Percentiles rank a stretch among this genome's conserved stretches.
These are phyloP conservation scores for Platyrinchus mystaceus DNA, from an alignment of 2,797 vertebrate genomes.

Conservation along the genomic window DNA sequence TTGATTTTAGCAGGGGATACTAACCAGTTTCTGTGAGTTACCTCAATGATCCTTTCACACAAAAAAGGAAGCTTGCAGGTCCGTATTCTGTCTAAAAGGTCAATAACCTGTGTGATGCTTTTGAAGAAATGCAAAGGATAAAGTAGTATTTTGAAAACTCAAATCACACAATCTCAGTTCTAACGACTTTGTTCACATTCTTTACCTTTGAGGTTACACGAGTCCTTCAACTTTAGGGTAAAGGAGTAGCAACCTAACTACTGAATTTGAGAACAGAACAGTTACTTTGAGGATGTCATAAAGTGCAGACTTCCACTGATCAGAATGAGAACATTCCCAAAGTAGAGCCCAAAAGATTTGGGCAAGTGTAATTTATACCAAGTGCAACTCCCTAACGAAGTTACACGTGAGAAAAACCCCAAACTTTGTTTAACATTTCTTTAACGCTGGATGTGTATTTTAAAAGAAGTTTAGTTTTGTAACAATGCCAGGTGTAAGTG, in stretches of 20 bases:
- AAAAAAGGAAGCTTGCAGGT: conserved; percentile 76
- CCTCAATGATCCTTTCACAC: conserved; percentile 86
- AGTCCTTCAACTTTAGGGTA: not conserved
- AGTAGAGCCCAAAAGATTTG: not conserved
- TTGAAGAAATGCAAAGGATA: conserved; percentile 54
- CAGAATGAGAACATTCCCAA: not conserved
- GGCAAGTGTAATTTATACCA: not conserved
- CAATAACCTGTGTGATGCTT: conserved; percentile 90
- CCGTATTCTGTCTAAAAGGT: conserved; percentile 85
- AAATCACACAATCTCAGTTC: not conserved
- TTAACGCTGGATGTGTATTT: not conserved
- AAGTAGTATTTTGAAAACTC: not conserved
- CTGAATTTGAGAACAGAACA: not conserved
- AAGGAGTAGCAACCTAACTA: not conserved
- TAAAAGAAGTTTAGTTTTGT: not conserved
- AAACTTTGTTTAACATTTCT: not conserved
- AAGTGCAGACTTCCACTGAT: not conserved
- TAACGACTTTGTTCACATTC: not conserved
- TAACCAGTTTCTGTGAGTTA: conserved; percentile 85
- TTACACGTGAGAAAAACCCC: not conserved
- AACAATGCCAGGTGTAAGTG: not conserved
- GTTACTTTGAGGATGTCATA: not conserved
- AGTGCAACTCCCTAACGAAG: not conserved
- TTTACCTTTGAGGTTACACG: not conserved
- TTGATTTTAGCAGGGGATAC: conserved; percentile 82